These are phyloP conservation scores for Hemiscyllium ocellatum DNA, from an alignment of 2,113 vertebrate genomes.

Conservation along the genomic window DNA sequence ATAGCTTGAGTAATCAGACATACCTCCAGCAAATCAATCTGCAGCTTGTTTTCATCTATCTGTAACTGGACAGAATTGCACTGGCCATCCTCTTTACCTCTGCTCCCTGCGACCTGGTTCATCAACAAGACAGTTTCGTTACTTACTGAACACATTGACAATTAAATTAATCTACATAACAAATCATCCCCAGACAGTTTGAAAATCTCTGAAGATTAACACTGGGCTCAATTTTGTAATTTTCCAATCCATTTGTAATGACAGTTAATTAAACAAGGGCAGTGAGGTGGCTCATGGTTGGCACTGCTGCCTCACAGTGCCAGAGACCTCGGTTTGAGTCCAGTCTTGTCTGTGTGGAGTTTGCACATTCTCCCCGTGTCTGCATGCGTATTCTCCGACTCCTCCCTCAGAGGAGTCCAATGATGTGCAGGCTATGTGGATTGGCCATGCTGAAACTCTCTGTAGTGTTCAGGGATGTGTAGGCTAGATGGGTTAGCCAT, in stretches of 20 bases:
- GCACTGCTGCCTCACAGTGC: too few relatives aligned
- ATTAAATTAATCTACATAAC: background rate
- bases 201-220: background rate
- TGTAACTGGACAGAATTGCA: background rate
- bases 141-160: background rate
- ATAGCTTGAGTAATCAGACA: background rate
- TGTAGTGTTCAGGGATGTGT: too few relatives aligned
- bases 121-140: background rate
- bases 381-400: too few relatives aligned
- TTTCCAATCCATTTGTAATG: background rate
- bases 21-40: background rate
- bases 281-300: too few relatives aligned
- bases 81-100: background rate
- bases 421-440: too few relatives aligned
- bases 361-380: too few relatives aligned
- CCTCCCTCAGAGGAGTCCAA: too few relatives aligned
- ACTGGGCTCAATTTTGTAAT: background rate
- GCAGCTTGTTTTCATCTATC: background rate
- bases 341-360: too few relatives aligned
- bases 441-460: too few relatives aligned
- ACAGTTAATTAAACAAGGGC: background rate
- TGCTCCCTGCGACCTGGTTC: background rate
- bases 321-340: too few relatives aligned
- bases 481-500: too few relatives aligned
- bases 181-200: background rate